phyloP scores from a whole-genome alignment of 2,888 invertebrate species.

The Amblyjoppa fuscipennis region DNA sequence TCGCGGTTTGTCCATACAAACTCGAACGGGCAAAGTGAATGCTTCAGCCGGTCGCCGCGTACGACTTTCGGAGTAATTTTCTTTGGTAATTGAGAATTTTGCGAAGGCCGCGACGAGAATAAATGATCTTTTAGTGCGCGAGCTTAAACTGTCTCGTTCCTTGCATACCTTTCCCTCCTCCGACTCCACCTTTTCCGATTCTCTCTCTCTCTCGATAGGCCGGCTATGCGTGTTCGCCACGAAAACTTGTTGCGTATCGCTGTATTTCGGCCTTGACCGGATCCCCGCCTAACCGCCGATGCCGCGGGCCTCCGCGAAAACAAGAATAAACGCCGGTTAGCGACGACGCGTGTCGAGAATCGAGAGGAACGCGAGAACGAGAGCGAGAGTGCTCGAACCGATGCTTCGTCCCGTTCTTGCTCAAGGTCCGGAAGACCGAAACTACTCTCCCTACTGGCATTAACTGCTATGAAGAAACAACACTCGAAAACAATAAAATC shows the following conservation, averaged over 20 bases:
- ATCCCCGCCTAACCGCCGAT: slow-evolving; percentile 29
- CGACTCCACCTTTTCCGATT: slow-evolving; percentile 3
- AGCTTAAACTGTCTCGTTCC: slow-evolving; percentile 33
- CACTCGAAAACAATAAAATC: not conserved
- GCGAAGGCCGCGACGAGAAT: slow-evolving; percentile 59
- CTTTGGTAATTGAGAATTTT: slow-evolving; percentile 54
- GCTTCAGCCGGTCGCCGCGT: slow-evolving; percentile 24
- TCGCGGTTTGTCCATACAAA: slow-evolving; percentile 39
- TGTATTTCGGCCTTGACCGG: slow-evolving; percentile 66
- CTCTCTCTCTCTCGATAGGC: not conserved
- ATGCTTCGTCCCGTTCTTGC: slow-evolving; percentile 29
- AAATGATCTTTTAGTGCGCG: slow-evolving; percentile 49
- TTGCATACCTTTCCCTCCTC: slow-evolving; percentile 12
- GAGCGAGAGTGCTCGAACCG: slow-evolving; percentile 11
- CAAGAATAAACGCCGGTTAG: slow-evolving; percentile 49
- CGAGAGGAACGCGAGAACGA: slow-evolving; percentile 16
- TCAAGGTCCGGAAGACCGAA: slow-evolving; percentile 36
- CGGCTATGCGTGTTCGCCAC: slow-evolving; percentile 33
- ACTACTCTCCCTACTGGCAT: slow-evolving; percentile 10
- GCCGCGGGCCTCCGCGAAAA: slow-evolving; percentile 37
- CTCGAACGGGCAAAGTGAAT: slow-evolving; percentile 37
- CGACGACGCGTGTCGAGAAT: slow-evolving; percentile 48
- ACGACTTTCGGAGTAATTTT: slow-evolving; percentile 53
- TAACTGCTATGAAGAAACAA: not conserved
- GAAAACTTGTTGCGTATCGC: slow-evolving; percentile 63